A percentile compares a stretch with the other conserved stretches of the same genome.
Conservation (phyloP, 1,140 invertebrate genomes). For the Bombus cullumanus region DNA sequence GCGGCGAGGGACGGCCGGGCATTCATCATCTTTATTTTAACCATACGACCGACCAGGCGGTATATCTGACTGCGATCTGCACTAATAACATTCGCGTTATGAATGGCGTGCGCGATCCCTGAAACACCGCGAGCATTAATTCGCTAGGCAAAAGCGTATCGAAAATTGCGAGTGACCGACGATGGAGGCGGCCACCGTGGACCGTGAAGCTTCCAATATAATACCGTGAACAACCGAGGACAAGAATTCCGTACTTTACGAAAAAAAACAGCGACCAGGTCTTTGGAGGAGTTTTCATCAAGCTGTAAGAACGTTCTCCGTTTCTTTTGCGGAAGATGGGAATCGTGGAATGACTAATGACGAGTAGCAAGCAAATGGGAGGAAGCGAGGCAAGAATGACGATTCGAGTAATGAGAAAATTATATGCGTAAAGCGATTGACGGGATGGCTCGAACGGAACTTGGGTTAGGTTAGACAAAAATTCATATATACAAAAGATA, state of each 20-base stretch:
- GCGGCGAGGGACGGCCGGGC: slow-evolving; percentile 68
- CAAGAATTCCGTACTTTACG: neutral
- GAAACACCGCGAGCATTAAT: slow-evolving; percentile 71
- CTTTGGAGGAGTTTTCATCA: neutral
- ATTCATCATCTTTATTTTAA: slow-evolving; percentile 80
- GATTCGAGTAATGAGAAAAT: slow-evolving; percentile 18
- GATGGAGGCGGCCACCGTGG: slow-evolving; percentile 20
- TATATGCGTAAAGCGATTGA: slow-evolving; percentile 2
- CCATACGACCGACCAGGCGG: slow-evolving; percentile 72
- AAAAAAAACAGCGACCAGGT: neutral
- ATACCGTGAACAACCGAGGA: neutral
- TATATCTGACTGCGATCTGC: slow-evolving; percentile 76
- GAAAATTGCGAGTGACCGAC: slow-evolving; percentile 55
- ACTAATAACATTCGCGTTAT: slow-evolving; percentile 78
- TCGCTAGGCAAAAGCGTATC: slow-evolving; percentile 62
- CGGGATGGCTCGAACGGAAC: neutral
- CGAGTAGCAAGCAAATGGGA: neutral
- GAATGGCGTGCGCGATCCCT: slow-evolving; percentile 71
- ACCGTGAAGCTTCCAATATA: neutral
- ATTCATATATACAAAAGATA: neutral
- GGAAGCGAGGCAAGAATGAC: neutral
- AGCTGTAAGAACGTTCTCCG: neutral
- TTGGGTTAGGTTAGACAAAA: neutral
- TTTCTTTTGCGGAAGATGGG: slow-evolving; percentile 8
- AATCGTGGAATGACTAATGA: slow-evolving; percentile 19